phyloP scores from a whole-genome alignment of 1,140 invertebrate genomes.

The Cepaea nemoralis region DNA sequence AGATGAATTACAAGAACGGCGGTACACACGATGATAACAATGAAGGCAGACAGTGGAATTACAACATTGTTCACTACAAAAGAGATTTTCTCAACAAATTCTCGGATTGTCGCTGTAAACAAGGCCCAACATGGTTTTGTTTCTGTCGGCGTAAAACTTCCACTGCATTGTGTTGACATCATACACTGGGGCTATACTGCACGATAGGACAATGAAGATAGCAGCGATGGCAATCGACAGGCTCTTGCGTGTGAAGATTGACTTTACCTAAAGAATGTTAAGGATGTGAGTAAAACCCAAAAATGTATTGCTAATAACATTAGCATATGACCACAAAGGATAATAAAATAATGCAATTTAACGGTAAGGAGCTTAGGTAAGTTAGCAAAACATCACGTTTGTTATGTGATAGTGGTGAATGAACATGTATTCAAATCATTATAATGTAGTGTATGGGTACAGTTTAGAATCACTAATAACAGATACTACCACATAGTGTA shows the following conservation, averaged over 20 bases:
- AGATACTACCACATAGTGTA: too few species aligned
- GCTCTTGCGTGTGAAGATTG: neutral
- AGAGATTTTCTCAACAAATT: neutral
- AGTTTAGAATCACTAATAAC: too few species aligned
- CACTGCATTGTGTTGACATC: neutral
- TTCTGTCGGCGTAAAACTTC: neutral
- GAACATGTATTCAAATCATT: too few species aligned
- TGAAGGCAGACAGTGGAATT: neutral
- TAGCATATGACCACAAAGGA: too few species aligned
- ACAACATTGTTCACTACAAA: neutral
- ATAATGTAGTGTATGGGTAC: too few species aligned
- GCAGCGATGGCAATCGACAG: neutral
- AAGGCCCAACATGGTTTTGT: conserved; percentile 13
- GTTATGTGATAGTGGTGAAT: too few species aligned
- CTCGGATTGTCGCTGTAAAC: neutral
- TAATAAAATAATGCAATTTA: too few species aligned
- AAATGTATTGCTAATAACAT: too few species aligned
- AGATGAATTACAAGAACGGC: too few species aligned
- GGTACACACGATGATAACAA: too few species aligned
- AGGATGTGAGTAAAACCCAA: neutral
- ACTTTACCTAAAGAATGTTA: neutral
- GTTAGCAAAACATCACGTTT: too few species aligned
- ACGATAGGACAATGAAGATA: neutral
- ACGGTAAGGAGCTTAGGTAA: too few species aligned
- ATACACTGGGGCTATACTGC: neutral